A percentile compares a stretch with the other conserved stretches of the same genome.
phyloP scores from a whole-genome alignment of 2,113 vertebrate genomes.

The Stictonetta naevosa region DNA sequence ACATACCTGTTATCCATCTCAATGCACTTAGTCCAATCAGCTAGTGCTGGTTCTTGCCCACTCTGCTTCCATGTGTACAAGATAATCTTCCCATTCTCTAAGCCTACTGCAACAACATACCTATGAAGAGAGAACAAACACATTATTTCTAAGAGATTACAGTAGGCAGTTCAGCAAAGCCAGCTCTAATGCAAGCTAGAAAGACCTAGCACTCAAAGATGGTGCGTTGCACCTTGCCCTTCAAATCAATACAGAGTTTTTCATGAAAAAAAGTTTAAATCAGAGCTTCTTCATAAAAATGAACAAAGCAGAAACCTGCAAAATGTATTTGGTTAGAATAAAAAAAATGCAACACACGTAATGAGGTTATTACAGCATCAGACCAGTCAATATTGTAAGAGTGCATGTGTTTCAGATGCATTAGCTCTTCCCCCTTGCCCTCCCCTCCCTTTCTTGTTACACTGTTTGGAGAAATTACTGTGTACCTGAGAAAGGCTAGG shows the following conservation, averaged over 20 bases:
- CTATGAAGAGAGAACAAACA: constrained; percentile 67
- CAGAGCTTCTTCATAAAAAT: neutral
- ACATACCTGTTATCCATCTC: constrained; percentile 86
- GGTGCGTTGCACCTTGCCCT: neutral
- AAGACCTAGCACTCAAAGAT: neutral
- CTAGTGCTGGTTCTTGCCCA: constrained; percentile 64
- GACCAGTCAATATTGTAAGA: neutral
- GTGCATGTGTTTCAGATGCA: neutral
- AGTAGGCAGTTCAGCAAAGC: neutral
- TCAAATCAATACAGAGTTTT: neutral
- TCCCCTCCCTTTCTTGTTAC: fast-evolving
- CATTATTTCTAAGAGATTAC: neutral
- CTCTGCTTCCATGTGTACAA: constrained; percentile 87
- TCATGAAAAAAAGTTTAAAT: neutral
- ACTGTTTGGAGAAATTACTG: neutral
- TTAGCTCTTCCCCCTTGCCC: neutral
- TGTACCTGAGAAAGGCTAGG: neutral
- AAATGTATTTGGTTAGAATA: neutral
- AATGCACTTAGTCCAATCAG: constrained; percentile 84
- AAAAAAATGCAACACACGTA: neutral
- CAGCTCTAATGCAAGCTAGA: neutral
- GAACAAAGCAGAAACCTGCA: neutral
- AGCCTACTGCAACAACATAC: constrained; percentile 88
- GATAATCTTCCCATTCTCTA: constrained; percentile 88
- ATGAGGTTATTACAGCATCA: neutral